Evolutionary conservation across 2,113 vertebrate genomes (phyloP).

Genomic region (Gallinago paraguaiae): DNA sequence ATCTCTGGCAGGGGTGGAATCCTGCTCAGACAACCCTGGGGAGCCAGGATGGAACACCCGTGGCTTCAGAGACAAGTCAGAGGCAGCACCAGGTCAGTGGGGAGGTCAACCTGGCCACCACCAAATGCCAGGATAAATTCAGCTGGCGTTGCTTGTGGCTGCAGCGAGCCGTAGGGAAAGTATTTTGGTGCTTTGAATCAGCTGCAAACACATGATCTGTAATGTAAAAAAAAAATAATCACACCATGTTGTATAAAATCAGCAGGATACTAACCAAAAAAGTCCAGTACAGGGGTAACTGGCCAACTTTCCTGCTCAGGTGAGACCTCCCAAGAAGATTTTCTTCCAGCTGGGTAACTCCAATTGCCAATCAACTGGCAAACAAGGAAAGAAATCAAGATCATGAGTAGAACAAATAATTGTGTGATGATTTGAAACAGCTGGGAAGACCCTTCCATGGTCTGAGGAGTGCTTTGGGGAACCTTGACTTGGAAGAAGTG

Average conservation of each 20-base stretch:
- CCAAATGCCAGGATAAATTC: not conserved
- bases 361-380: accelerated
- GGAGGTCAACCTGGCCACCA: not conserved
- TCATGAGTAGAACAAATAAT: not conserved
- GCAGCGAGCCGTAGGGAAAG: not conserved
- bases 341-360: not conserved
- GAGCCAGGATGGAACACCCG: not conserved
- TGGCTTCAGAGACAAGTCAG: accelerated
- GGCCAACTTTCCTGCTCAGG: not conserved
- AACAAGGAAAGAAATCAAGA: not conserved
- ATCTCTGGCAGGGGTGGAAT: not conserved
- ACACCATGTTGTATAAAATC: not conserved
- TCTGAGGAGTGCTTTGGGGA: not conserved
- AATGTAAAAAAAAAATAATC: not conserved
- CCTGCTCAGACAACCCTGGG: too few species aligned
- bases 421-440: not conserved
- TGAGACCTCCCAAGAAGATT: not conserved
- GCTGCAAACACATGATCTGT: too few species aligned
- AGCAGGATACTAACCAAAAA: too few species aligned
- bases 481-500: not conserved
- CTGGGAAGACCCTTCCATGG: not conserved
- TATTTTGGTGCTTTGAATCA: not conserved
- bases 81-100: not conserved
- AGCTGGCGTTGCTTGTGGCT: not conserved
- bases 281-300: not conserved